Evolutionary conservation across 2,888 invertebrate genomes (phyloP).

Genomic region (Aleiodes alternator): DNA sequence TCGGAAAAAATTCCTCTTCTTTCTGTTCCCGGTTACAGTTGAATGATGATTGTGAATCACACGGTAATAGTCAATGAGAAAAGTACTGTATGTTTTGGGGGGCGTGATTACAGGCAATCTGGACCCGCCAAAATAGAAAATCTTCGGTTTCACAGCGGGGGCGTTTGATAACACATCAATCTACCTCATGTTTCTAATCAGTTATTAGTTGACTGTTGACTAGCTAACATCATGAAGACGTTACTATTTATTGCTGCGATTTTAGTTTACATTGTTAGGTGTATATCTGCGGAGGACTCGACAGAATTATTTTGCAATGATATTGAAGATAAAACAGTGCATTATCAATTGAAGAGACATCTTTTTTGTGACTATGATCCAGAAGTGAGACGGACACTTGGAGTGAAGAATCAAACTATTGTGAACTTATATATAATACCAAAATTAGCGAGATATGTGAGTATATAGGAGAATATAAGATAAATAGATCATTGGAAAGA

Average conservation of each 20-base stretch:
- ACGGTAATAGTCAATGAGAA: not conserved
- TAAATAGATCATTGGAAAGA: too few species aligned
- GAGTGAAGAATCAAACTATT: conserved; percentile 76
- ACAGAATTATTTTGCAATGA: conserved; percentile 57
- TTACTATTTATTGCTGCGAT: conserved; percentile 19
- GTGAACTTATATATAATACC: conserved; percentile 78
- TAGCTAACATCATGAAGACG: conserved; percentile 35
- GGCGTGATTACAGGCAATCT: not conserved
- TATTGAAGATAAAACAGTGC: conserved; percentile 54
- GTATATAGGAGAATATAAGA: conserved; percentile 29
- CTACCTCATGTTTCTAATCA: conserved; percentile 7
- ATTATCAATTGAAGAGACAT: conserved; percentile 74
- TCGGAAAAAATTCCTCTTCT: conserved; percentile 1
- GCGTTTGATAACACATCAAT: conserved; percentile 3
- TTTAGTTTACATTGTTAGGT: conserved; percentile 1
- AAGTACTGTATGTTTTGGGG: not conserved
- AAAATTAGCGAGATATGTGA: conserved; percentile 76
- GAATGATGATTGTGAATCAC: conserved; percentile 62
- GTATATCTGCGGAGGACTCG: not conserved
- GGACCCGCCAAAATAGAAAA: not conserved
- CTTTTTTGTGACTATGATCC: conserved; percentile 78
- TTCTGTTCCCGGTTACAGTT: not conserved
- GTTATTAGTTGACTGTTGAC: conserved; percentile 5
- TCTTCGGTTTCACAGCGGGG: conserved; percentile 9
- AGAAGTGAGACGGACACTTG: conserved; percentile 71